These are phyloP conservation scores for Rhopilema esculentum DNA, from an alignment of 30 jellyfish, hydroid and myxozoan genomes.

Conservation along the genomic window DNA sequence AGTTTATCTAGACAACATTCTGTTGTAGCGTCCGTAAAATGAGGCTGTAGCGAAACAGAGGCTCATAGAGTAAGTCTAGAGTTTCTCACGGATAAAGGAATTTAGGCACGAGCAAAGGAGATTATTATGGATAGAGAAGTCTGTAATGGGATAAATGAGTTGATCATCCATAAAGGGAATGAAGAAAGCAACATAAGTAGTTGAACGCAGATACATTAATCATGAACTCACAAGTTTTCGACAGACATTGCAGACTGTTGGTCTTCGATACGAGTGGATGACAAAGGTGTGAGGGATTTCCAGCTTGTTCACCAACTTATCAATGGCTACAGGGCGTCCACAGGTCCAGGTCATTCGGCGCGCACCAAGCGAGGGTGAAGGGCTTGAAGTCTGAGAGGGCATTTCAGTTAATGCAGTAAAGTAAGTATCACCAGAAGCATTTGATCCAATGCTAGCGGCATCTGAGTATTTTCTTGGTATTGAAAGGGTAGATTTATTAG, in stretches of 20 bases:
- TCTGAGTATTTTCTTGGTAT: conserved; percentile 80
- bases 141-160: no score
- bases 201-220: background rate
- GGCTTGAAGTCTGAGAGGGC: conserved; percentile 38
- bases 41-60: no score
- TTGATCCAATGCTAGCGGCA: conserved; percentile 64
- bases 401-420: conserved; percentile 41
- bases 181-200: no score
- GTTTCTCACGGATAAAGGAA: no score
- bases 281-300: conserved; percentile 97
- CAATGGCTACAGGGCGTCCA: conserved; percentile 92
- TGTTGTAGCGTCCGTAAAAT: no score
- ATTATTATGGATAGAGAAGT: no score
- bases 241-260: conserved; percentile 94
- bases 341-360: conserved; percentile 96
- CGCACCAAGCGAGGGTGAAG: conserved; percentile 45
- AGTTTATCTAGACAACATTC: no score
- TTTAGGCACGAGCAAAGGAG: no score
- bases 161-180: no score
- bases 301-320: conserved; percentile 80
- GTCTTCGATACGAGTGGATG: conserved; percentile 87
- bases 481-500: conserved; percentile 50
- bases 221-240: conserved; percentile 70
- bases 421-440: conserved; percentile 59
- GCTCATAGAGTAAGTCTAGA: no score